phyloP scores from a whole-genome alignment of 2,113 vertebrate genomes.

The Amblyornis subalaris region DNA sequence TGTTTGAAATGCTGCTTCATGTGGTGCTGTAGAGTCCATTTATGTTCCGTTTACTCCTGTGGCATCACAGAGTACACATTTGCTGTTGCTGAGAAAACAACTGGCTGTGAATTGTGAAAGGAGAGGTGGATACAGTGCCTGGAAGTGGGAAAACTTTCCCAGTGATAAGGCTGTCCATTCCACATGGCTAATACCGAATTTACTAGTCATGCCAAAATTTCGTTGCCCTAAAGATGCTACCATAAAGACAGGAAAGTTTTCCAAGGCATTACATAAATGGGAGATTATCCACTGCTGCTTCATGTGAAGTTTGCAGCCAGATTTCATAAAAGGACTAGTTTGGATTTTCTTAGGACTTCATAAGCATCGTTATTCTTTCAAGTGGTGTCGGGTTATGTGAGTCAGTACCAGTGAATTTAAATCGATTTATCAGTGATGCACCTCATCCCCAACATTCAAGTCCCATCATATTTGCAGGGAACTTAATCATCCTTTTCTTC shows the following conservation, averaged over 20 bases:
- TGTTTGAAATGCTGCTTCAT: background rate
- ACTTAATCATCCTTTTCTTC: background rate
- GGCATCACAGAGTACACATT: background rate
- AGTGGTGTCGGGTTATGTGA: background rate
- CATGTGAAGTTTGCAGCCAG: background rate
- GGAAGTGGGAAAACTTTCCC: background rate
- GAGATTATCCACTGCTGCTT: background rate
- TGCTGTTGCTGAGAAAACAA: background rate
- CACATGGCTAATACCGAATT: background rate
- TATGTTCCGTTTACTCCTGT: background rate
- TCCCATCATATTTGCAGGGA: background rate
- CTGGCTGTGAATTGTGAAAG: background rate
- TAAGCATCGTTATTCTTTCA: background rate
- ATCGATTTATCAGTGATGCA: background rate
- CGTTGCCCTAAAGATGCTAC: background rate
- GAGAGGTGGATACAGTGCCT: background rate
- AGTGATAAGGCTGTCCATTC: background rate
- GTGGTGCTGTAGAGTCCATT: background rate
- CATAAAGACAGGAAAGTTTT: background rate
- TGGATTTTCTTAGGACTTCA: background rate
- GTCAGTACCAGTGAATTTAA: background rate
- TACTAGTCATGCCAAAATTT: background rate
- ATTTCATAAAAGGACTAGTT: background rate
- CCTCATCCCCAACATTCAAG: background rate
- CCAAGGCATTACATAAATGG: background rate